Evolutionary conservation across 2,888 invertebrate genomes (phyloP).

Genomic region (Latrodectus elegans): DNA sequence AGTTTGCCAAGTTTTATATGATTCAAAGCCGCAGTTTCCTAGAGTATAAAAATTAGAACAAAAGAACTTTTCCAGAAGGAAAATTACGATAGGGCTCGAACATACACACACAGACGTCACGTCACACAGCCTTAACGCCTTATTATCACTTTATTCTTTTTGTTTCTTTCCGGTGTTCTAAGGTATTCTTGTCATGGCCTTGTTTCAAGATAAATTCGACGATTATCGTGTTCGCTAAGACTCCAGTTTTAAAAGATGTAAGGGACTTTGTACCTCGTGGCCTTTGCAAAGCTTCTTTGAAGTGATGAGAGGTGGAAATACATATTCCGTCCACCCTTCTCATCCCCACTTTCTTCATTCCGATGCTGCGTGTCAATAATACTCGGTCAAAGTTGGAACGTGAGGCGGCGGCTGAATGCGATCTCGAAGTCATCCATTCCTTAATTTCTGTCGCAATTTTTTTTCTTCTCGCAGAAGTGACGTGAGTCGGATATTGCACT

Average conservation of each 20-base stretch:
- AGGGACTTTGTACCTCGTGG: conserved; percentile 40
- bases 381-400: conserved; percentile 58
- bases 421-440: conserved; percentile 39
- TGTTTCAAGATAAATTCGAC: conserved; percentile 66
- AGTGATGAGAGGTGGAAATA: conserved; percentile 51
- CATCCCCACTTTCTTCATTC: not conserved
- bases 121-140: conserved; percentile 65
- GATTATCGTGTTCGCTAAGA: conserved; percentile 58
- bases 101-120: conserved; percentile 28
- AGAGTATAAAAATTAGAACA: conserved; percentile 59
- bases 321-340: conserved; percentile 31
- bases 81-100: conserved; percentile 46
- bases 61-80: conserved; percentile 32
- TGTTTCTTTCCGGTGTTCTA: not conserved
- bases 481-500: conserved; percentile 67
- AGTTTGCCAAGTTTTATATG: conserved; percentile 50
- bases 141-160: conserved; percentile 49
- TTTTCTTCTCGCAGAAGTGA: conserved; percentile 22
- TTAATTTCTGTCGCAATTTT: conserved; percentile 45
- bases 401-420: conserved; percentile 39
- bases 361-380: conserved; percentile 56
- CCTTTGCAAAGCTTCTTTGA: conserved; percentile 10
- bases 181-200: conserved; percentile 55
- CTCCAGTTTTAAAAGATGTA: conserved; percentile 59
- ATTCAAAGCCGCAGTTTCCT: conserved; percentile 57